Percentiles rank a stretch among this genome's conserved stretches.
These are phyloP conservation scores for Andrena cerasifolii DNA, from an alignment of 1,140 invertebrate species.

Conservation along the genomic window DNA sequence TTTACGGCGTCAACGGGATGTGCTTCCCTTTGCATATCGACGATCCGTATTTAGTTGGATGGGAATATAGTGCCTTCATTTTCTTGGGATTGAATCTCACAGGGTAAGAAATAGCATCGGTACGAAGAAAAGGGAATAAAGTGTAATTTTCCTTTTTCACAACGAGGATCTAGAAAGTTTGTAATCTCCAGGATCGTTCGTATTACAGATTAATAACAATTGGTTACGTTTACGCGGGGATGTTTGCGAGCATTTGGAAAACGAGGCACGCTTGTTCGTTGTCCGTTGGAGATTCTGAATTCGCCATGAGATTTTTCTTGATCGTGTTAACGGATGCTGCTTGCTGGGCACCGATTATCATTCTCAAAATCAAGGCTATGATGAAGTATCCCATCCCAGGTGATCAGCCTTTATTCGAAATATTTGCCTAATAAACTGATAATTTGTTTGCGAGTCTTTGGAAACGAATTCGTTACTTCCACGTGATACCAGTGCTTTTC, in stretches of 20 bases:
- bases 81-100: conserved; percentile 87
- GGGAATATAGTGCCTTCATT: conserved; percentile 90
- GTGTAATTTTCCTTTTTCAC: too few species aligned
- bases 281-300: conserved; percentile 85
- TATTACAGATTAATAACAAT: conserved; percentile 84
- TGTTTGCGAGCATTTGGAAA: conserved; percentile 86
- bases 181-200: conserved; percentile 50
- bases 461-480: not conserved
- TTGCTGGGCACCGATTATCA: conserved; percentile 90
- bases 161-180: not conserved
- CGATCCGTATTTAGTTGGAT: conserved; percentile 87
- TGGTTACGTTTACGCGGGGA: conserved; percentile 84
- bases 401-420: conserved; percentile 56
- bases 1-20: conserved; percentile 88
- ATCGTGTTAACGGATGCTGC: conserved; percentile 89
- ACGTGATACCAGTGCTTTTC: conserved; percentile 34
- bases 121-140: not conserved
- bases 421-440: not conserved
- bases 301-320: conserved; percentile 89
- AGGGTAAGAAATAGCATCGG: conserved; percentile 77
- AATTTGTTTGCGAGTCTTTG: too few species aligned
- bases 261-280: conserved; percentile 85
- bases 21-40: conserved; percentile 90
- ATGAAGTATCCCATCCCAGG: conserved; percentile 77
- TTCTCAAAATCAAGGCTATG: conserved; percentile 87